Evolutionary conservation across 2,888 invertebrate genomes (phyloP), one percentile per base, ranked within the genome.

Genomic region (Cremastinae sp.): DNA sequence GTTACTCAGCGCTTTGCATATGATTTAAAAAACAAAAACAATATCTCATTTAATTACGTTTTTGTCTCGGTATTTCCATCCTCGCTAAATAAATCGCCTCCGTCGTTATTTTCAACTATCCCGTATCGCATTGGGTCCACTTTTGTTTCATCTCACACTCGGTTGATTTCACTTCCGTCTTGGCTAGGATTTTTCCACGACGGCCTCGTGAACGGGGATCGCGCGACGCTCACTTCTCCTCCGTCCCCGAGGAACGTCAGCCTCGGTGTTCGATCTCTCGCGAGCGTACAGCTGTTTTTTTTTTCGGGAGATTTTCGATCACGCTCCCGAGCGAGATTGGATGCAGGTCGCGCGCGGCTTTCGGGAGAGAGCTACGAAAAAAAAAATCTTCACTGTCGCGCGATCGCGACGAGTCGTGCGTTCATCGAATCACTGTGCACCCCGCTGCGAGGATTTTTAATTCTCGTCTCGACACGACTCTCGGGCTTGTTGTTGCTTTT

Each of bases 121-220:
- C 62, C 22, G 56, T 64, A 12, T 69, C 68, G 34, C 66, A 56
- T 56, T 61, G 65, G 10, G 51, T 59, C 22, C 53, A 43, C 22
- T 66, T 73, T 28, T 54, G 12, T 41, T 47, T 68, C 61, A 54
- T 62, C 14, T 2, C 34, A 10, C 53, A 14, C 16, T 2, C 14
- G 18, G 10, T 28, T 36, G 9, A 12, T 51, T 14, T 49, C 47
- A 43, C 18, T 38, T 10, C 36, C 34, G 3, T 54, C 10, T n/a
- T 22, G 10, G 5, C 3, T 3, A 45, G 4, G 18, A 34, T 36
- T 22, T 45, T 34, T 20, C 20, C 18, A 16, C 18, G 18, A 20
- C 12, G 38, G 7, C n/a, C 41, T 8, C 7, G n/a, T 12, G 14
- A 16, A 18, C 22, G 45, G 16, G 34, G n/a, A 3, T 9, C 18